phyloP scores from a whole-genome alignment of 2,113 vertebrate genomes.

The Ammodytes dubius region DNA sequence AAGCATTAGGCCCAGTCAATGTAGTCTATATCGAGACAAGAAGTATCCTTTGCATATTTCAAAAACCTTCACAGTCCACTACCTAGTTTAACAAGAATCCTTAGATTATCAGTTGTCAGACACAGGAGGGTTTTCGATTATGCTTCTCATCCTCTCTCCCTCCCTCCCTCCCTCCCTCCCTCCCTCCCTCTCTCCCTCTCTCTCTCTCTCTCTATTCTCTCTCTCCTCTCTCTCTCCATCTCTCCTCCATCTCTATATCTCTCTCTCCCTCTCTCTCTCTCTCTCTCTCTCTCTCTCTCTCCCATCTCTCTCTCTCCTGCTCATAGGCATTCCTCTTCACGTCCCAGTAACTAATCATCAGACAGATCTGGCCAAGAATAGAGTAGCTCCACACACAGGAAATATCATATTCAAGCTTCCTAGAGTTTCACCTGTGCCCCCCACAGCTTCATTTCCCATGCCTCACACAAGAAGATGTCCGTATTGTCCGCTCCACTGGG shows the following conservation, averaged over 20 bases:
- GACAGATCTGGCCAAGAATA: slow-evolving; percentile 71
- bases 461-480: slow-evolving; percentile 48
- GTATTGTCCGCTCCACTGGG: slow-evolving; percentile 50
- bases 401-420: slow-evolving; percentile 76
- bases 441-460: slow-evolving; percentile 66
- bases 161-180: no score
- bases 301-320: slow-evolving; percentile 41
- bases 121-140: slow-evolving; percentile 31
- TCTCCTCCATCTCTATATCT: no score
- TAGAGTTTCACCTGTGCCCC: slow-evolving; percentile 65
- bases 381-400: slow-evolving; percentile 72
- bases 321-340: slow-evolving; percentile 74
- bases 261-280: no score
- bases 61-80: slow-evolving; percentile 40
- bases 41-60: background rate
- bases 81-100: slow-evolving; percentile 41
- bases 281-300: slow-evolving; percentile 24
- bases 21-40: background rate
- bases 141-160: slow-evolving; percentile 23
- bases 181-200: no score
- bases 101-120: slow-evolving; percentile 45
- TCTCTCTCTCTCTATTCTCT: no score
- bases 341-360: slow-evolving; percentile 76
- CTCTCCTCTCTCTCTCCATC: no score
- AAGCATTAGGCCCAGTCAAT: background rate